Percentiles rank a stretch among this genome's conserved stretches.
phyloP scores from a whole-genome alignment of 1,140 invertebrate species.

The Drosophila quadrilineata region DNA sequence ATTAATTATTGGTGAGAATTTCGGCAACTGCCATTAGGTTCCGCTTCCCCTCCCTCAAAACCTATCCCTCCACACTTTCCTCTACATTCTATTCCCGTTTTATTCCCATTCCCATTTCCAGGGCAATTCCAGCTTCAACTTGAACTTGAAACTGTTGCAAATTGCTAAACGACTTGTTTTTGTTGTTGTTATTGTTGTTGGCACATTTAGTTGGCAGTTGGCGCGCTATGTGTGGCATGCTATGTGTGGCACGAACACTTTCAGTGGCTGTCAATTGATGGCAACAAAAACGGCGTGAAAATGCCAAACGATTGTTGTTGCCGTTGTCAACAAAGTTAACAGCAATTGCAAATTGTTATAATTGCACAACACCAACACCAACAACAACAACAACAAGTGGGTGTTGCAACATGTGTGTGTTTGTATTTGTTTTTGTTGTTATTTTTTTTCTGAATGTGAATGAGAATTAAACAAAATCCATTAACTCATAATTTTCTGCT shows the following conservation, averaged over 20 bases:
- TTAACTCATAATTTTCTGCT: conserved; percentile 79
- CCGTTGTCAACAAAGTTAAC: conserved; percentile 59
- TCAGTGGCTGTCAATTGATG: conserved; percentile 64
- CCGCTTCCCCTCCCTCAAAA: too few species aligned
- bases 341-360: conserved; percentile 55
- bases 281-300: conserved; percentile 12
- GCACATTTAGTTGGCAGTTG: conserved; percentile 15
- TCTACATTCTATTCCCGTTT: too few species aligned
- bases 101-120: too few species aligned
- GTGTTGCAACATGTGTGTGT: not conserved
- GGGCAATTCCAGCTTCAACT: conserved; percentile 16
- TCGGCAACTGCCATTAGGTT: conserved; percentile 2
- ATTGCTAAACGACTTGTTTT: conserved; percentile 27
- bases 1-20: conserved; percentile 49
- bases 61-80: too few species aligned
- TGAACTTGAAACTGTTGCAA: conserved; percentile 56
- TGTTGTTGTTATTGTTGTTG: too few species aligned
- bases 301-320: conserved; percentile 38
- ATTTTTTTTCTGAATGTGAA: not conserved
- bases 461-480: conserved; percentile 67
- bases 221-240: not conserved
- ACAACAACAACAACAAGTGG: too few species aligned
- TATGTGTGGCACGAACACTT: conserved; percentile 56
- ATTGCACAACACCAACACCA: conserved; percentile 38
- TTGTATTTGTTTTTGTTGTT: not conserved